These are phyloP conservation scores for Leucozona laternaria DNA, from an alignment of 2,888 invertebrate genomes.

Conservation along the genomic window DNA sequence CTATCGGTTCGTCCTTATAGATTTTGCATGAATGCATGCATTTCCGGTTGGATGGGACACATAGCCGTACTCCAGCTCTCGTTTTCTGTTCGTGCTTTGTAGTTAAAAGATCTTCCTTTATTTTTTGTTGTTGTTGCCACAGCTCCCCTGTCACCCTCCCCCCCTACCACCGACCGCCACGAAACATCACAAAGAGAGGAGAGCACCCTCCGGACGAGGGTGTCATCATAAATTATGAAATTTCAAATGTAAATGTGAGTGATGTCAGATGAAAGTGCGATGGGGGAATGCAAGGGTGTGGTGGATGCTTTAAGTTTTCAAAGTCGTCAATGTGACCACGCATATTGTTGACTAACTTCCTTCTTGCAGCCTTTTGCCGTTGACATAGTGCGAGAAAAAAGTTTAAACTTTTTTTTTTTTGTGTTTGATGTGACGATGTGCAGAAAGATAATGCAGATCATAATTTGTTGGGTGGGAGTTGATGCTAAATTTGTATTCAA, in stretches of 20 bases:
- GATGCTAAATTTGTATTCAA: slow-evolving; percentile 30
- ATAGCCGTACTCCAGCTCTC: slow-evolving; percentile 28
- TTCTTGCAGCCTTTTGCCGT: slow-evolving; percentile 16
- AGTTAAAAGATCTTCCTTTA: slow-evolving; percentile 30
- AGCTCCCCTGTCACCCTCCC: not conserved
- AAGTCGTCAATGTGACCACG: slow-evolving; percentile 54
- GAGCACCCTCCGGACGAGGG: slow-evolving; percentile 40
- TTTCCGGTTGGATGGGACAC: slow-evolving; percentile 55
- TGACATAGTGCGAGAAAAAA: slow-evolving; percentile 30
- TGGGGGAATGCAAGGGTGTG: not conserved
- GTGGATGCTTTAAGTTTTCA: slow-evolving; percentile 29
- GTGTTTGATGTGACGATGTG: not conserved
- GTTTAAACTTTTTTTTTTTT: not conserved
- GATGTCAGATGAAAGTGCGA: slow-evolving; percentile 28
- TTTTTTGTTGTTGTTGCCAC: not conserved
- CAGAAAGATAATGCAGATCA: slow-evolving; percentile 10
- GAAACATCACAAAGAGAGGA: not conserved
- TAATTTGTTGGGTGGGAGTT: slow-evolving; percentile 15
- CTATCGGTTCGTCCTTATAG: slow-evolving; percentile 67
- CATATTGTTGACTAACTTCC: slow-evolving; percentile 27
- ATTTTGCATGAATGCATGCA: slow-evolving; percentile 66
- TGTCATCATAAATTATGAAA: slow-evolving; percentile 68
- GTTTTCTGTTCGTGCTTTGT: slow-evolving; percentile 24
- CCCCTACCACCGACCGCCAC: not conserved
- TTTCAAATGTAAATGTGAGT: slow-evolving; percentile 63